These are phyloP conservation scores for Drosophila mercatorum DNA, from an alignment of 2,888 invertebrate species.

Conservation along the genomic window DNA sequence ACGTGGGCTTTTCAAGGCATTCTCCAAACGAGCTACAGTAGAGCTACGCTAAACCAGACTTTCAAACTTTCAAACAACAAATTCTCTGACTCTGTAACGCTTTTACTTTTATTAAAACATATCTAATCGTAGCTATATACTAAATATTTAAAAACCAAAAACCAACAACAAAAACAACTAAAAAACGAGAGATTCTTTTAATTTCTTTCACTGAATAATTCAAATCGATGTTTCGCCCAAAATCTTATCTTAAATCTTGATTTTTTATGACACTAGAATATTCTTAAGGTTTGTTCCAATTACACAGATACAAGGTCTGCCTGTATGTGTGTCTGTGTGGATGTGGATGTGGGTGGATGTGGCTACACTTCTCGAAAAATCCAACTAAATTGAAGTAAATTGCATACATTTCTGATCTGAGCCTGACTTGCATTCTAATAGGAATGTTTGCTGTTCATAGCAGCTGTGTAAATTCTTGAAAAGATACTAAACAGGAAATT, in stretches of 20 bases:
- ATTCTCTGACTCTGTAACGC: conserved; percentile 27
- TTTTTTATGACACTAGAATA: conserved; percentile 67
- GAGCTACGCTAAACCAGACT: conserved; percentile 41
- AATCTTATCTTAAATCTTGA: neutral
- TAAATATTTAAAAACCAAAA: conserved; percentile 17
- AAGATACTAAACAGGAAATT: neutral
- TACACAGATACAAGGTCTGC: conserved; percentile 51
- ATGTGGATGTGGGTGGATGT: conserved; percentile 28
- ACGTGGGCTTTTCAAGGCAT: conserved; percentile 17
- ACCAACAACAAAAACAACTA: neutral
- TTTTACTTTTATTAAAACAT: conserved; percentile 33
- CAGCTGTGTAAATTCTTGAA: neutral
- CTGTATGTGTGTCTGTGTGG: conserved; percentile 10
- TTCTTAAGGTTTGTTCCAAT: conserved; percentile 64
- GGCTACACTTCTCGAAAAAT: conserved; percentile 1
- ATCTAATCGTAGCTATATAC: conserved; percentile 26
- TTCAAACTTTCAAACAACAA: neutral
- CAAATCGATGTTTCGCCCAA: conserved; percentile 32
- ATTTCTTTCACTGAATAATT: conserved; percentile 56
- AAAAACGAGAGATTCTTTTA: neutral
- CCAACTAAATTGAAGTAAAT: neutral
- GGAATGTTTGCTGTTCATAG: neutral
- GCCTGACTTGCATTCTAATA: neutral
- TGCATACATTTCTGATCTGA: no score
- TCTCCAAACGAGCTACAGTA: conserved; percentile 31